A percentile compares a stretch with the other conserved stretches of the same genome.
Conservation (phyloP, 1,140 invertebrate genomes). For the Trinorchestia longiramus region DNA sequence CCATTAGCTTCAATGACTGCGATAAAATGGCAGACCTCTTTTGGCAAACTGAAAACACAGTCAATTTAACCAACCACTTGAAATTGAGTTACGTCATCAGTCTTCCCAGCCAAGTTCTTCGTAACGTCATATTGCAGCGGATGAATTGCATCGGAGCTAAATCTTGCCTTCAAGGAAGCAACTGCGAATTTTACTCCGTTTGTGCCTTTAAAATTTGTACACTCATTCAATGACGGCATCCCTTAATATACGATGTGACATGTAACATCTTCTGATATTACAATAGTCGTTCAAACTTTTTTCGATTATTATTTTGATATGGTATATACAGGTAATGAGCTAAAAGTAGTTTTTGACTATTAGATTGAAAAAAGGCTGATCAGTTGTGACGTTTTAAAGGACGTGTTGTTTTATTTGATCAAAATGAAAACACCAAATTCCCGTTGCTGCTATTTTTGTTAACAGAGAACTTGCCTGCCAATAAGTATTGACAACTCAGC, state of each 20-base stretch:
- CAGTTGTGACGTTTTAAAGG: background rate
- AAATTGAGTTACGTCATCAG: background rate
- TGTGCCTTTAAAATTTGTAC: background rate
- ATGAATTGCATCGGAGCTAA: background rate
- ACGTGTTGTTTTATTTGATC: background rate
- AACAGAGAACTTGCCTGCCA: background rate
- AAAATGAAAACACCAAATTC: background rate
- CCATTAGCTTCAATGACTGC: background rate
- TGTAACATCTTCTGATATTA: background rate
- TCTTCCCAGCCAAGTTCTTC: background rate
- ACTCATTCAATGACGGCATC: background rate
- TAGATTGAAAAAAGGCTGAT: background rate
- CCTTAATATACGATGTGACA: background rate
- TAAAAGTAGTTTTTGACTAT: background rate
- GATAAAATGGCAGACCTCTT: background rate
- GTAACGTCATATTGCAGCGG: background rate
- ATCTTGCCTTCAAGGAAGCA: background rate
- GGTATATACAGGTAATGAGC: background rate
- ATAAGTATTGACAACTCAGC: background rate
- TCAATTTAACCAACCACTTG: background rate
- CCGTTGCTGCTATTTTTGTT: background rate
- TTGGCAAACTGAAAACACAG: background rate
- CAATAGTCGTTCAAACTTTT: background rate
- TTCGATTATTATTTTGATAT: background rate
- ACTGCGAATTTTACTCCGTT: background rate